Base-by-base conservation (phyloP, 2,797 vertebrate genomes). In the Fundulus diaphanus region DNA sequence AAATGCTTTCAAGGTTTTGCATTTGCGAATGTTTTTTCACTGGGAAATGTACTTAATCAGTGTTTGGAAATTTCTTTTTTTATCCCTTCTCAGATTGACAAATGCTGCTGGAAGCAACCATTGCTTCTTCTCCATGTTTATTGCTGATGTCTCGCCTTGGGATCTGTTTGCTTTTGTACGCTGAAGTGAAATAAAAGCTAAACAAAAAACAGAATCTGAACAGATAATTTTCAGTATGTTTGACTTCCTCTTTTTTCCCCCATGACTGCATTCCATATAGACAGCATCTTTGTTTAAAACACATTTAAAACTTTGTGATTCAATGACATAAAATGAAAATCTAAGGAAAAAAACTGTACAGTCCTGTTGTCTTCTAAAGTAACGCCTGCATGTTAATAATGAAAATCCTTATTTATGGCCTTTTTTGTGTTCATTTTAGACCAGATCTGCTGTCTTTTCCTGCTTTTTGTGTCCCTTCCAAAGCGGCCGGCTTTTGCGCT, bases 401-500 rank as follows among this genome's bases (percentile, higher is more conserved):
- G 24, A 40, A 40, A 24, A 40, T 2, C 3, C 3, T 37, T 63
- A 7, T 24, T 20, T 65, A 7, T 33, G 15, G 20, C 7, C 15
- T n/a, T 24, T 37, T 63, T 40, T 40, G 11, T 5, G 9, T 13
- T 40, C n/a, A n/a, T 65, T 65, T 65, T 15, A 2, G 3, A 20
- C 20, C 3, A 63, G 16, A 63, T 63, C 59, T 37, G 33, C 33
- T 37, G 9, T 37, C 24, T 24, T 22, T 40, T 65, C 5, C 31
- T 3, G 9, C 12, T 56, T 27, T 1, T 9, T 56, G n/a, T 27
- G 27, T 56, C 24, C n/a, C 42, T 15, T 27, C 37, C 24, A 66
- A 15, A 66, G 37, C 24, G 16, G 63, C 6, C 0, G 24, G 40
- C 22, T 66, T 42, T 27, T 27, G 24, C 59, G 1, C 96, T 88